Evolutionary conservation across 1,140 invertebrate genomes (phyloP).

Genomic region (Metopolophium dirhodum): DNA sequence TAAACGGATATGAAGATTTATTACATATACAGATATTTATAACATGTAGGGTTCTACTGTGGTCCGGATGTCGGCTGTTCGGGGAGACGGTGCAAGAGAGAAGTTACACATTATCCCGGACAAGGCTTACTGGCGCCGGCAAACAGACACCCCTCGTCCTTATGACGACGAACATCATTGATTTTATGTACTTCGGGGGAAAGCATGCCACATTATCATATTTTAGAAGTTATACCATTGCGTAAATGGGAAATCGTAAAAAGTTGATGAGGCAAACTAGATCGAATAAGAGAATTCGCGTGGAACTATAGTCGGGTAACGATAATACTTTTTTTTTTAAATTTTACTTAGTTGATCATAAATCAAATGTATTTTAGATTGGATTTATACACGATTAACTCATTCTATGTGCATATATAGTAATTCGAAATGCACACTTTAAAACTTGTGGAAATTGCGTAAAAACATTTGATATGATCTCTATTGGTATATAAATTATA

Average conservation of each 20-base stretch:
- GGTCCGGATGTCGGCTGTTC: constrained; percentile 19
- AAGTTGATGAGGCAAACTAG: constrained; percentile 9
- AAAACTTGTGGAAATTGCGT: not conserved
- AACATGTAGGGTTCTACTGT: not conserved
- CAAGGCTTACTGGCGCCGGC: constrained; percentile 53
- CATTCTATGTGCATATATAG: not conserved
- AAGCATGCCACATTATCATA: constrained; percentile 46
- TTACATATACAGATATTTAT: constrained; percentile 41
- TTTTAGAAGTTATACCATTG: constrained; percentile 32
- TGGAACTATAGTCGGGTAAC: not conserved
- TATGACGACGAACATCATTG: constrained; percentile 41
- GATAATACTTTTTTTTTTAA: not conserved
- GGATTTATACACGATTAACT: not conserved
- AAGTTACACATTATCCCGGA: constrained; percentile 36
- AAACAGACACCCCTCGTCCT: constrained; percentile 52
- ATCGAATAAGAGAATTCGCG: constrained; percentile 21
- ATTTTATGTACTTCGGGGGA: constrained; percentile 48
- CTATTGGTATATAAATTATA: no score
- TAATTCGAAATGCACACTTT: not conserved
- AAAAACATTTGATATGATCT: not conserved
- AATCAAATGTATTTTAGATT: not conserved
- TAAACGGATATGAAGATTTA: constrained; percentile 50
- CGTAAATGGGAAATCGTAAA: not conserved
- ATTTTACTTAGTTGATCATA: not conserved
- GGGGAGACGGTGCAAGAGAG: constrained; percentile 17